Evolutionary conservation across 2,888 invertebrate species (phyloP).

Genomic region (Macrostomum cliftonense): DNA sequence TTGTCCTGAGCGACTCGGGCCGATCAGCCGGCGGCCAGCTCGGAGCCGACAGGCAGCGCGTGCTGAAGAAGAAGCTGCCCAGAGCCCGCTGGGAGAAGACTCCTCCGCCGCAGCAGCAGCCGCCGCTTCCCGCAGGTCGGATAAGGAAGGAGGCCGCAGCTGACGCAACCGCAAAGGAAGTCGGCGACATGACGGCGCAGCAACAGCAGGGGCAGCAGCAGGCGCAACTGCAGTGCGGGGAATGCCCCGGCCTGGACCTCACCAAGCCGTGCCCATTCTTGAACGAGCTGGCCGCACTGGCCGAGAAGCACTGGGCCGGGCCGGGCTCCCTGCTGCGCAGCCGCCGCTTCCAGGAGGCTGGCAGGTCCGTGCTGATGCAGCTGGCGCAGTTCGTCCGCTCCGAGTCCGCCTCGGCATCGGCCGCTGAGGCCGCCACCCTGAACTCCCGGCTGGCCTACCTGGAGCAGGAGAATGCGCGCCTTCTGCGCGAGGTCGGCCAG

Average conservation of each 20-base stretch:
- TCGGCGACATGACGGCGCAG: conserved; percentile 17
- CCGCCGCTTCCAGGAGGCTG: not conserved
- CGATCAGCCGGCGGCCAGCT: too few relatives aligned
- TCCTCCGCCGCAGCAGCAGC: too few relatives aligned
- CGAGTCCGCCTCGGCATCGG: not conserved
- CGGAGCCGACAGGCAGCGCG: too few relatives aligned
- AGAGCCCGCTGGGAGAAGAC: too few relatives aligned
- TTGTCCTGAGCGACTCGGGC: too few relatives aligned
- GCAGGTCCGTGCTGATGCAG: not conserved
- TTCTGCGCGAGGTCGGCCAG: not conserved
- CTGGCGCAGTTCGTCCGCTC: not conserved
- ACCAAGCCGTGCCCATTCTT: not conserved
- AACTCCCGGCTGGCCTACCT: not conserved
- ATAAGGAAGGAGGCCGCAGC: not conserved
- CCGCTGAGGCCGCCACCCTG: not conserved
- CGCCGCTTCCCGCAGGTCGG: too few relatives aligned
- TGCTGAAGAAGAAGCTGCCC: too few relatives aligned
- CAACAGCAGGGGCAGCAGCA: conserved; percentile 21
- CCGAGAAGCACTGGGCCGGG: not conserved
- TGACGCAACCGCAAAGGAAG: not conserved
- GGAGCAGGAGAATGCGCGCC: not conserved
- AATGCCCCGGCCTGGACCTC: not conserved
- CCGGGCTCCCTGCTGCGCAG: not conserved
- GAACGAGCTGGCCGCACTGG: not conserved
- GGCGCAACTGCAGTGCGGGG: not conserved